These are phyloP conservation scores for Pseudochirops cupreus DNA, from an alignment of 2,797 vertebrate genomes.

Conservation along the genomic window DNA sequence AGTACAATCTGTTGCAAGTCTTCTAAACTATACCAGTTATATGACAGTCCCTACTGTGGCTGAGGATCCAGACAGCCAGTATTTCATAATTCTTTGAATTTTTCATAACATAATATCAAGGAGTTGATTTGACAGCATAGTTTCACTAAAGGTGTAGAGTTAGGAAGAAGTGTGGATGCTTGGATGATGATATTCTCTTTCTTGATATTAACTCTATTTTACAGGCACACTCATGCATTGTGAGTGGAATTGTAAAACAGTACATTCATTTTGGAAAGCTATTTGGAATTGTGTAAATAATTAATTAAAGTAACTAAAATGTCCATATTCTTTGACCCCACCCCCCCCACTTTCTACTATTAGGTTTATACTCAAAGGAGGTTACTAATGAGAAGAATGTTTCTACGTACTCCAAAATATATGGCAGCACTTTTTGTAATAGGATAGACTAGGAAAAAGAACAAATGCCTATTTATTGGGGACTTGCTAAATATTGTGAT, in stretches of 20 bases:
- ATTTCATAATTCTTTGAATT: conserved; percentile 6
- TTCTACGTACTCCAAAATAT: neutral
- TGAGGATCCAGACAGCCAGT: neutral
- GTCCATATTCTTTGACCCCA: neutral
- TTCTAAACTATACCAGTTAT: conserved; percentile 48
- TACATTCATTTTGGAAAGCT: neutral
- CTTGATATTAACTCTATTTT: neutral
- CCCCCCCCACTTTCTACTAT: neutral
- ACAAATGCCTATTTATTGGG: neutral
- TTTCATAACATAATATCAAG: neutral
- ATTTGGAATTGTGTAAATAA: neutral
- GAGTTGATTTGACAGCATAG: neutral
- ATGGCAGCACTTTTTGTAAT: neutral
- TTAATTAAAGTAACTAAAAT: neutral
- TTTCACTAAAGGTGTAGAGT: neutral
- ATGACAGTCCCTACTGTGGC: neutral
- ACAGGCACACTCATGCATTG: neutral
- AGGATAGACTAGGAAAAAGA: neutral
- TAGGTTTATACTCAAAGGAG: neutral
- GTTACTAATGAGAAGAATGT: neutral
- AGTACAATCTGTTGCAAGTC: conserved; percentile 44
- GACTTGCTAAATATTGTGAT: neutral
- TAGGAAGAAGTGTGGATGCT: neutral
- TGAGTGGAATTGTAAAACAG: neutral
- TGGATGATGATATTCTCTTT: neutral